These are phyloP conservation scores for Betta splendens DNA, from an alignment of 2,797 vertebrate genomes.

Conservation along the genomic window DNA sequence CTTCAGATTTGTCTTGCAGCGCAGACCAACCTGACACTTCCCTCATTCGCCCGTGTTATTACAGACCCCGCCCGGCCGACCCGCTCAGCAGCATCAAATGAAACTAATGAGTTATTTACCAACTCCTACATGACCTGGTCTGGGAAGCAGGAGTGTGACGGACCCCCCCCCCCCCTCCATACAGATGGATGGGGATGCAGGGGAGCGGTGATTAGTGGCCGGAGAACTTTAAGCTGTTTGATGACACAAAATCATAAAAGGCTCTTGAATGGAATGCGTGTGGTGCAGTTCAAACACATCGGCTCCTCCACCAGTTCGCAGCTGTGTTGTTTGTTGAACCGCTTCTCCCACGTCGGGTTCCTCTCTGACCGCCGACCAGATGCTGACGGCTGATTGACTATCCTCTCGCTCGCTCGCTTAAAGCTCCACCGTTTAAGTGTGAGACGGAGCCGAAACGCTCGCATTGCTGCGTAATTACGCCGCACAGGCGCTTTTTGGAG, in stretches of 20 bases:
- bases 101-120: neutral
- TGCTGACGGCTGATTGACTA: conserved; percentile 47
- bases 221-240: neutral
- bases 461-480: conserved; percentile 60
- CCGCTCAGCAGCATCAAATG: conserved; percentile 10
- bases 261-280: neutral
- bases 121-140: conserved; percentile 26
- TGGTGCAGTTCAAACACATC: conserved; percentile 31
- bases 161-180: conserved; percentile 48
- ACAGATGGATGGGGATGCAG: conserved; percentile 9
- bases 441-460: conserved; percentile 34
- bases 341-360: conserved; percentile 40
- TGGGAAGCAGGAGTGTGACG: conserved; percentile 14
- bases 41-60: neutral
- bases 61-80: conserved; percentile 3
- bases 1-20: conserved; percentile 14
- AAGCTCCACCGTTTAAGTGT: conserved; percentile 14
- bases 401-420: conserved; percentile 41
- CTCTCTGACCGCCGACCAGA: conserved; percentile 34
- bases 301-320: conserved; percentile 43
- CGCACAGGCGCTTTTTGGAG: conserved; percentile 30
- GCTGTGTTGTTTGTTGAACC: conserved; percentile 46
- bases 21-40: conserved; percentile 14
- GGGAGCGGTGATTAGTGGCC: neutral
- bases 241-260: neutral